Percentiles rank a stretch among this genome's conserved stretches.
Conservation (phyloP, 1,140 invertebrate species). For the Drosophila grimshawi region DNA sequence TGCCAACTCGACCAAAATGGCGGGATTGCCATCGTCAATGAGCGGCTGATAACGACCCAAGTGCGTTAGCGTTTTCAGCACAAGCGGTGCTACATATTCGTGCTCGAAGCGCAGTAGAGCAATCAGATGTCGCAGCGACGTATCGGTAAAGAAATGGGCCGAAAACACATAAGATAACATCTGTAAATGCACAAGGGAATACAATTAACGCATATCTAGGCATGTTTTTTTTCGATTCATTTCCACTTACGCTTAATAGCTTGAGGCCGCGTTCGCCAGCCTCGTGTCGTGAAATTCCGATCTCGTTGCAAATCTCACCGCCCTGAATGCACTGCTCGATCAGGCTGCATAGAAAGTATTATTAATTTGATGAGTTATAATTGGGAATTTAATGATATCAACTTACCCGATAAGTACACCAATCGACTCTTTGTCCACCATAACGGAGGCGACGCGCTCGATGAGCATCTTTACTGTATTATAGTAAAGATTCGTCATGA, state of each 20-base stretch:
- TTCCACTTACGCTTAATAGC: constrained; percentile 88
- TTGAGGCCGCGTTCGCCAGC: constrained; percentile 93
- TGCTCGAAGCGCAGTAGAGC: constrained; percentile 92
- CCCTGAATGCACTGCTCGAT: constrained; percentile 82
- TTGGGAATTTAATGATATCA: background rate
- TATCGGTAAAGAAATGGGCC: constrained; percentile 94
- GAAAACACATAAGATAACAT: constrained; percentile 95
- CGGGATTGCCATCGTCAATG: constrained; percentile 85
- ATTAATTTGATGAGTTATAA: background rate
- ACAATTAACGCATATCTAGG: background rate
- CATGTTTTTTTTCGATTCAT: background rate
- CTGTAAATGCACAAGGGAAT: constrained; percentile 27
- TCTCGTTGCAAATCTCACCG: constrained; percentile 86
- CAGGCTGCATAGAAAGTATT: constrained; percentile 45
- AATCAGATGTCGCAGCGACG: constrained; percentile 92
- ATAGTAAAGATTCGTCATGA: constrained; percentile 97
- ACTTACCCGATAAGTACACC: constrained; percentile 89
- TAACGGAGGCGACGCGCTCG: constrained; percentile 96
- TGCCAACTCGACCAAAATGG: constrained; percentile 88
- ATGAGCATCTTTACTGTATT: constrained; percentile 97
- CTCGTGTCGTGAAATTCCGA: constrained; percentile 91
- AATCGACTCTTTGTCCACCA: constrained; percentile 96
- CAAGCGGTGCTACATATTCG: constrained; percentile 92
- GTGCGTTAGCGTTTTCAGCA: constrained; percentile 94
- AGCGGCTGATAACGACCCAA: constrained; percentile 93